phyloP scores from a whole-genome alignment of 2,113 vertebrate genomes.

The Picathartes gymnocephalus region DNA sequence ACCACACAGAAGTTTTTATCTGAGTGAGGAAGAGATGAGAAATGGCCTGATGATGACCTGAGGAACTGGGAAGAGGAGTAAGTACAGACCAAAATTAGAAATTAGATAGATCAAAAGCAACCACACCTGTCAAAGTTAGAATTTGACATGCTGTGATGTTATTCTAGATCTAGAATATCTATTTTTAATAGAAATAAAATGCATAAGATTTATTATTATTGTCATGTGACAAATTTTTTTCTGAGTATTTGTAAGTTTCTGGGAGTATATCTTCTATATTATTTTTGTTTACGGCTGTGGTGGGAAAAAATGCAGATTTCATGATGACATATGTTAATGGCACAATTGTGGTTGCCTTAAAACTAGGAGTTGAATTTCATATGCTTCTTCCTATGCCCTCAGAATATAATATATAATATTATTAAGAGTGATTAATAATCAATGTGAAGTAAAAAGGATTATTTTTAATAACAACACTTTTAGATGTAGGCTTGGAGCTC shows the following conservation, averaged over 20 bases:
- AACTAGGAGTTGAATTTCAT: not conserved
- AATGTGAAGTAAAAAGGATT: not conserved
- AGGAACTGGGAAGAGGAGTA: not conserved
- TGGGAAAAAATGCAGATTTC: not conserved
- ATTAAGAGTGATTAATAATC: not conserved
- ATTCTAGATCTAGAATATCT: not conserved
- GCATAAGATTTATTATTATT: not conserved
- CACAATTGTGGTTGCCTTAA: not conserved
- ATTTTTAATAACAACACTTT: not conserved
- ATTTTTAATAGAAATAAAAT: not conserved
- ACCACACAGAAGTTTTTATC: not conserved
- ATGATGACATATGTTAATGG: not conserved
- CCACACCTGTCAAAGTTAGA: not conserved
- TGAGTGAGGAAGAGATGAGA: not conserved
- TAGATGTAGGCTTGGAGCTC: not conserved
- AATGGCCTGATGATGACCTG: not conserved
- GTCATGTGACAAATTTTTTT: not conserved
- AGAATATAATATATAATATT: not conserved
- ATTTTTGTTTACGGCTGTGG: not conserved
- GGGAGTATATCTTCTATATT: not conserved
- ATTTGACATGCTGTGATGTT: not conserved
- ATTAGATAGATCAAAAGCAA: not conserved
- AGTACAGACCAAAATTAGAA: not conserved
- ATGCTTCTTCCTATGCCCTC: not conserved
- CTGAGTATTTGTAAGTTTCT: not conserved